Evolutionary conservation across 1,140 invertebrate species (phyloP).

Genomic region (Pseudoatta argentina): DNA sequence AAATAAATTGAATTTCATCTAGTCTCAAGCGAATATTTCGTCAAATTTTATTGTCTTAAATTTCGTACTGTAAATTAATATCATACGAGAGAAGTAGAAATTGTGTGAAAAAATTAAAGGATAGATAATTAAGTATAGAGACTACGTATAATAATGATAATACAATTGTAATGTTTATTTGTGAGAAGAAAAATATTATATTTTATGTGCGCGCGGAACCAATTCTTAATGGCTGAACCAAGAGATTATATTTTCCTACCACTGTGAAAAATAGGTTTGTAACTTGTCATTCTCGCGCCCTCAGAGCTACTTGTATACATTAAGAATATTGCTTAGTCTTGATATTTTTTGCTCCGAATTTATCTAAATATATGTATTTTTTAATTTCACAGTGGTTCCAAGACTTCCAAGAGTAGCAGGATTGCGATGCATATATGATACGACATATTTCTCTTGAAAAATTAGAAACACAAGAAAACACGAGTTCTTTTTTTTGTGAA

Average conservation of each 20-base stretch:
- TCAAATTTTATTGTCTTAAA: background rate
- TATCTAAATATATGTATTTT: conserved; percentile 41
- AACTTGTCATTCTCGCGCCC: conserved; percentile 12
- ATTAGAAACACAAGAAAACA: conserved; percentile 21
- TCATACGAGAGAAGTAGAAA: background rate
- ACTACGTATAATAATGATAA: background rate
- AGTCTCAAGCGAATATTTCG: background rate
- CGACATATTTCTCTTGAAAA: conserved; percentile 15
- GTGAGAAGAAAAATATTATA: background rate
- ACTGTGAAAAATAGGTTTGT: conserved; percentile 4
- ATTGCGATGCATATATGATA: background rate
- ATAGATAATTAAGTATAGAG: background rate
- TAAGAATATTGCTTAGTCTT: conserved; percentile 55
- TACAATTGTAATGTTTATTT: background rate
- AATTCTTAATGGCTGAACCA: conserved; percentile 13
- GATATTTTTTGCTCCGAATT: background rate
- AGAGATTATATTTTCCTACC: conserved; percentile 15
- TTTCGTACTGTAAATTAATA: background rate
- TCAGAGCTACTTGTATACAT: conserved; percentile 37
- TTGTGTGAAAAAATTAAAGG: background rate
- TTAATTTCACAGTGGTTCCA: conserved; percentile 19
- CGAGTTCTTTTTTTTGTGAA: background rate
- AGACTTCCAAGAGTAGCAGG: background rate
- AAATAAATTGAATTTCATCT: background rate
- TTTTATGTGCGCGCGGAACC: background rate